Percentiles rank a stretch among this genome's conserved stretches.
Evolutionary conservation across 2,888 invertebrate genomes (phyloP).

Genomic region (Pristionchus fissidentatus): DNA sequence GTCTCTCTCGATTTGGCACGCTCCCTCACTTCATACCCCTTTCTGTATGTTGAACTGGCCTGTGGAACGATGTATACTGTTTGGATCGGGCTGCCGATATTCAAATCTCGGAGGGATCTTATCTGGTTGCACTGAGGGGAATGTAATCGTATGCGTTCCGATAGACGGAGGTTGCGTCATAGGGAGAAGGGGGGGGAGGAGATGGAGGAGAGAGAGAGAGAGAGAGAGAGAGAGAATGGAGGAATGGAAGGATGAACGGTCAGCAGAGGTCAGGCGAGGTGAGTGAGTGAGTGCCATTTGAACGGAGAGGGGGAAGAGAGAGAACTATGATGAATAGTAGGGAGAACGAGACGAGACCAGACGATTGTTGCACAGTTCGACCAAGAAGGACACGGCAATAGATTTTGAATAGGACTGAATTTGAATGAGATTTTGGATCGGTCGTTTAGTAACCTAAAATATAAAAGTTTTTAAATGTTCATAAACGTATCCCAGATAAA

Average conservation of each 20-base stretch:
- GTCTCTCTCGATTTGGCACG: too few relatives aligned
- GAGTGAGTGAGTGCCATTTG: constrained; percentile 26
- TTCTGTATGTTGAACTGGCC: neutral
- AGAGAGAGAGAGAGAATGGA: neutral
- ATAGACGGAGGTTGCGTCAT: constrained; percentile 34
- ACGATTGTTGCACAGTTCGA: neutral
- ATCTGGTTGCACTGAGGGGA: neutral
- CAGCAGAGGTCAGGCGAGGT: constrained; percentile 15
- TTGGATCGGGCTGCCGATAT: neutral
- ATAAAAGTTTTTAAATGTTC: too few relatives aligned
- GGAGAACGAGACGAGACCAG: neutral
- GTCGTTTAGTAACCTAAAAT: too few relatives aligned
- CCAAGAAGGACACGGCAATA: constrained; percentile 9
- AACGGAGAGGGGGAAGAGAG: constrained; percentile 5
- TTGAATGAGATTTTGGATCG: too few relatives aligned
- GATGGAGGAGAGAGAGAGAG: neutral
- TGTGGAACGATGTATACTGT: too few relatives aligned
- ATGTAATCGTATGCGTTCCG: constrained; percentile 33
- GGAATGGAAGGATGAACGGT: neutral
- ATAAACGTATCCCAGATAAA: too few relatives aligned
- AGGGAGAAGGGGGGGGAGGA: neutral
- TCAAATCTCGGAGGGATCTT: neutral
- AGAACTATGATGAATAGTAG: constrained; percentile 12
- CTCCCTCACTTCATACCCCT: too few relatives aligned
- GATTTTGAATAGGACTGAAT: too few relatives aligned